Base-by-base conservation (phyloP, 2,113 vertebrate species). In the Bettongia penicillata region DNA sequence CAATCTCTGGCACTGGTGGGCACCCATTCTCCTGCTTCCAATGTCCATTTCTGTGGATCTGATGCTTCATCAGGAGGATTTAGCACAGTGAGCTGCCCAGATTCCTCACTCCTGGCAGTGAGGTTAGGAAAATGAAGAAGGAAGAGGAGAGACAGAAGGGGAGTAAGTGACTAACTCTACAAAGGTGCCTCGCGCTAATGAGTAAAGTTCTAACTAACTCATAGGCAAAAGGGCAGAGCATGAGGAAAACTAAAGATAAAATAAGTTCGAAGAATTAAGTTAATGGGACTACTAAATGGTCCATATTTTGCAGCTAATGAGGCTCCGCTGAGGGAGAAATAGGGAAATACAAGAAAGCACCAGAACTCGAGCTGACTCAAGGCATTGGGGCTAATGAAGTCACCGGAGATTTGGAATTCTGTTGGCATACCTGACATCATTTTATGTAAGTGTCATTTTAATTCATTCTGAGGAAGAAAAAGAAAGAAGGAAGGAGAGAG, bases 311-410 rank as follows among this genome's bases (percentile, higher is more conserved):
- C 61, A 25, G 25, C 98, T 98, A 98, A 98, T 97, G 98, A 99
- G 98, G 51, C 91, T 31, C 97, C 94, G 95, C 96, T 48, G 28
- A 0, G 0, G 31, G 7, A 0, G 3, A 97, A 95, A 90, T 96
- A 2, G n/a, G 90, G 24, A 48, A 0, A 1, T 0, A 93, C 96
- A 43, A 96, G 96, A 94, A 97, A 97, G 98, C 93, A 3, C 91
- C 0, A 0, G 26, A 94, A 95, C 98, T 96, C 19, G 0, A 1
- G 90, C 97, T 97, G 98, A 94, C 98, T 98, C 94, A 95, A 97
- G 98, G 98, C 96, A 0, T 90, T 0, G 89, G 49, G 0, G 24
- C 96, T 98, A 98, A 98, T 98, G 98, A 98, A 98, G 98, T 97
- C 98, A 97, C 97, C 43, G 1, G 98, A 98, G 98, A 98, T 93